These are phyloP conservation scores for Ischnus inquisitorius DNA, from an alignment of 2,888 invertebrate genomes.

Conservation along the genomic window DNA sequence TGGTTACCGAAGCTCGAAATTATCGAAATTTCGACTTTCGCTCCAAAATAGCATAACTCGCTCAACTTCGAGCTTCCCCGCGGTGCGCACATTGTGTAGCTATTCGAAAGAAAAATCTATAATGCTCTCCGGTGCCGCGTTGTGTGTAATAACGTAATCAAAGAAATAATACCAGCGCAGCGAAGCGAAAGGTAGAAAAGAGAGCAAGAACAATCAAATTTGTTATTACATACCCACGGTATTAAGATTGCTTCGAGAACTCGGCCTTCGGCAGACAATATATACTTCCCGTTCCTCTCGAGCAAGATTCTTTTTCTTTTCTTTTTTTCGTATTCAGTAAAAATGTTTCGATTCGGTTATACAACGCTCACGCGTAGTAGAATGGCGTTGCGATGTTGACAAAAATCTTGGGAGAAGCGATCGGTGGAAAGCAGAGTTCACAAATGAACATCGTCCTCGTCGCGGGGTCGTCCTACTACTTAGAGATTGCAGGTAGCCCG, in stretches of 20 bases:
- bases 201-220: not conserved
- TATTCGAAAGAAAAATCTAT: constrained; percentile 7
- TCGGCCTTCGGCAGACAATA: not conserved
- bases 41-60: not conserved
- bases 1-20: not conserved
- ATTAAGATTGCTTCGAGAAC: constrained; percentile 26
- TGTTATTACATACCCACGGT: constrained; percentile 38
- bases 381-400: not conserved
- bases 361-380: not conserved
- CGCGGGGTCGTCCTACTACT: constrained; percentile 71
- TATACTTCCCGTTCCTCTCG: too few species aligned
- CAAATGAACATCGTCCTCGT: constrained; percentile 73
- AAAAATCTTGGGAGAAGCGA: constrained; percentile 23
- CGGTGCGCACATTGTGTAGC: not conserved
- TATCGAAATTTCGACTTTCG: not conserved
- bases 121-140: not conserved
- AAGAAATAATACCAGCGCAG: constrained; percentile 1
- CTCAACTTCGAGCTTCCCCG: not conserved
- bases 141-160: not conserved
- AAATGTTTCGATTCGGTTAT: not conserved
- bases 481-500: constrained; percentile 81
- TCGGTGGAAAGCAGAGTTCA: constrained; percentile 49
- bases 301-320: not conserved
- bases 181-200: not conserved
- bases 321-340: not conserved